A percentile compares a stretch with the other conserved stretches of the same genome.
These are phyloP conservation scores for Malurus cyaneus DNA, from an alignment of 2,113 vertebrate species.

Conservation along the genomic window DNA sequence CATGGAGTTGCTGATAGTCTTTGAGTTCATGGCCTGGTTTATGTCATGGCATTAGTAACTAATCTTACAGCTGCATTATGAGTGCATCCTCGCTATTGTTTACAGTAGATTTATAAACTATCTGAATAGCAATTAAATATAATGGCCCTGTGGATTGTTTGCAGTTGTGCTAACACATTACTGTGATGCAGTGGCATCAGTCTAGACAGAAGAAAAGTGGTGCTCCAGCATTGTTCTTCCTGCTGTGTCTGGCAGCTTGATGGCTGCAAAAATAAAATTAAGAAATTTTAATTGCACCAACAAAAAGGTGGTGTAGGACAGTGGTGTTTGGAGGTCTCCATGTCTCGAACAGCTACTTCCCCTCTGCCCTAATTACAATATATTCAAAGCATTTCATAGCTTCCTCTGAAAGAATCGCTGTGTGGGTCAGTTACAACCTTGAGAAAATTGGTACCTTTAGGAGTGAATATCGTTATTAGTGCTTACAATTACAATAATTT, in stretches of 20 bases:
- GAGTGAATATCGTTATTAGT: background rate
- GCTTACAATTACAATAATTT: background rate
- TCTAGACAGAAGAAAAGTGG: background rate
- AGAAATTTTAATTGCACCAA: background rate
- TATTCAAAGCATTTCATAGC: background rate
- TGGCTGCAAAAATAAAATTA: background rate
- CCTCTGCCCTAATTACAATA: background rate
- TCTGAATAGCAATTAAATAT: conserved; percentile 52
- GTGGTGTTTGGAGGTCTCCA: background rate
- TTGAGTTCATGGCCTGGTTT: conserved; percentile 4
- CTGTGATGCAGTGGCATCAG: background rate
- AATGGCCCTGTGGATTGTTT: conserved; percentile 40
- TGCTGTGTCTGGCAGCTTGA: background rate
- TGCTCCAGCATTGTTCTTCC: background rate
- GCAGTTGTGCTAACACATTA: conserved; percentile 16
- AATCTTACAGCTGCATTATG: conserved; percentile 5
- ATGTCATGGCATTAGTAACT: conserved; percentile 8
- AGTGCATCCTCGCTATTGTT: background rate
- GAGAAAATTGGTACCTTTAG: conserved; percentile 10
- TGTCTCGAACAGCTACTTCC: background rate
- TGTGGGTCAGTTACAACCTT: background rate
- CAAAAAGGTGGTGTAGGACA: background rate
- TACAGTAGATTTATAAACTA: conserved; percentile 40
- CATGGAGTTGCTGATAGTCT: background rate
- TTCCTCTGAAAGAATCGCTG: background rate